Evolutionary conservation across 2,113 vertebrate species (phyloP), one percentile per base, ranked within the genome.

Genomic region (Phalacrocorax aristotelis): DNA sequence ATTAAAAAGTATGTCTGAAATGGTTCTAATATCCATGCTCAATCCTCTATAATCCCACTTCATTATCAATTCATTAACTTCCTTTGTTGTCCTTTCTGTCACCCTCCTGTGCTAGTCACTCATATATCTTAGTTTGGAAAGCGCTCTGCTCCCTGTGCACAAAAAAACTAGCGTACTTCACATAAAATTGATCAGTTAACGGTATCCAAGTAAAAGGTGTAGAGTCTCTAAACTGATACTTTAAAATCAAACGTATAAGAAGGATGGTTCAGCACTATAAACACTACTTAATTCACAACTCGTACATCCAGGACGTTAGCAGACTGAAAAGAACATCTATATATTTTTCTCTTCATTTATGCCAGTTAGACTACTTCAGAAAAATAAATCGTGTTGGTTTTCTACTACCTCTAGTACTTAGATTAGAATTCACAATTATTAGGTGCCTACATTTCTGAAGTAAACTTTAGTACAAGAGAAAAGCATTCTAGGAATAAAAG

Each of bases 1-100:
- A 95, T 95, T 95, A 87, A 95, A 92, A 89, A 92, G 57, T 82
- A 89, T 79, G 74, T 82, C 80, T 85, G 93, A 95, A 92, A 94
- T 40, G 36, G 84, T 79, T 94, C 93, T 95, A 94, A 97, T 95
- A 92, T 85, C 66, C 81, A 85, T 52, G 93, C 82, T 91, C 89
- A 96, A 90, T 94, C 93, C 81, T 83, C 66, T 80, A 66, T 93
- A 96, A 97, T 96, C 94, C 78, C n/a, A 60, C 82, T 93, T 95
- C 81, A 96, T 95, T 90, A 95, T 83, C 87, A 83, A 95, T 95
- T 96, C 95, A 93, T 97, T 97, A 97, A 75, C 78, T 94, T 91
- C 51, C 79, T 94, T 93, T 87, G 81, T 92, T 90, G 85, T 90
- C 76, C 90, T 79, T 89, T 94, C 74, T 48, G 84, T 91, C 94